Evolutionary conservation across 2,113 vertebrate genomes (phyloP).

Genomic region (Oreochromis tanganicae): DNA sequence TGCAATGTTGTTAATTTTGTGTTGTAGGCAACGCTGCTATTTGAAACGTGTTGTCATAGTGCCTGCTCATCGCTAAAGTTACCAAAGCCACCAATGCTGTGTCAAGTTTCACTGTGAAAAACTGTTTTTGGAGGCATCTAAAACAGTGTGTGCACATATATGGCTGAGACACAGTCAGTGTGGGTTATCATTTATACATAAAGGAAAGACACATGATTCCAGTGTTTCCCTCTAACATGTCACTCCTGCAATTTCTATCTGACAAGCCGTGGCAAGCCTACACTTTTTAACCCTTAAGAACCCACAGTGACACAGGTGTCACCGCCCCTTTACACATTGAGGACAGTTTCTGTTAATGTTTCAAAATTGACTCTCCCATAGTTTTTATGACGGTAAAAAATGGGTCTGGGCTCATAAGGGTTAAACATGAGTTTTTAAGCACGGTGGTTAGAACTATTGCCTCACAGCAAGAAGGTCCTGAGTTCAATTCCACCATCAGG

Average conservation of each 20-base stretch:
- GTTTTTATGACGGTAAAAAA: no score
- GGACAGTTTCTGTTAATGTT: no score
- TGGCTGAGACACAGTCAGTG: not conserved
- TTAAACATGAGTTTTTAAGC: not conserved
- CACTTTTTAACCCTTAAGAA: no score
- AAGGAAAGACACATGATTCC: not conserved
- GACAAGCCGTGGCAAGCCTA: accelerated
- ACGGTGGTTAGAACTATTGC: no score
- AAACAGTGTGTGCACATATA: not conserved
- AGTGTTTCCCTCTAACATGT: not conserved
- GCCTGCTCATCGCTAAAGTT: constrained; percentile 37
- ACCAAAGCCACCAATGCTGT: not conserved
- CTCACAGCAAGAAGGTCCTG: no score
- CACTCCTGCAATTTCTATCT: not conserved
- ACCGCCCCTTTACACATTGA: no score
- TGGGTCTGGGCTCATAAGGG: no score
- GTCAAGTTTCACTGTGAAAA: constrained; percentile 46
- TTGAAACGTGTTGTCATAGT: constrained; percentile 51
- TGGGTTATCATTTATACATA: not conserved
- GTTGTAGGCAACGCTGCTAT: constrained; percentile 44
- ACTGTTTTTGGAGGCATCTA: not conserved
- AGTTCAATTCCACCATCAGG: no score
- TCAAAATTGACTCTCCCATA: no score
- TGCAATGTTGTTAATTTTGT: not conserved
- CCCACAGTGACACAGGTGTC: no score